Base-by-base conservation (phyloP, 2,113 vertebrate species). In the Mustela lutreola region DNA sequence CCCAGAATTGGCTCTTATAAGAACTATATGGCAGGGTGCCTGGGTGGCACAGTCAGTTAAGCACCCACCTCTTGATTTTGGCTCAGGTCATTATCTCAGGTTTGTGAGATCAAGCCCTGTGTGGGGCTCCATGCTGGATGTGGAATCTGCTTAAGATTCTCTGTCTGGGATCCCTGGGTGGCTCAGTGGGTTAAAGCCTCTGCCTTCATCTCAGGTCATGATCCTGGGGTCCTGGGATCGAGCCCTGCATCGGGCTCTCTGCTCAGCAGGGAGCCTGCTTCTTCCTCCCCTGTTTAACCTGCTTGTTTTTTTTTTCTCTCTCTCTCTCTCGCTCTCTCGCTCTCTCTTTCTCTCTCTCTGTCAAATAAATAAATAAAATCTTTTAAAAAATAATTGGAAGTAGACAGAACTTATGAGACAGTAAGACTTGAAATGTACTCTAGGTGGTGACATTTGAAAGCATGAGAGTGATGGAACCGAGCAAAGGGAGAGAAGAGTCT, bases 181-280 rank as follows among this genome's bases (percentile, higher is more conserved):
- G 58, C 8, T 60, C 58, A 3, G 21, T 60, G 7, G 4, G 56
- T 58, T 58, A 58, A 58, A 24, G 22, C 22, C 21, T 62, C 60
- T 62, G 22, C 22, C 60, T 62, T 62, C 9, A 4, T 22, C 22
- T 62, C 60, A 62, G 60, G 22, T 62, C 22, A 24, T 24, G 60
- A 62, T 26, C 16, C n/a, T 7, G 19, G 65, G 65, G 33, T n/a
- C 33, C 12, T n/a, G 65, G 33, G 33, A n/a, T n/a, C 0, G 16
- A 70, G 65, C 7, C 65, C 65, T 1, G 0, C 4, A 3, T 70
- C 7, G 4, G 7, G 65, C 7, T 70, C 15, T 7, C 8, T n/a
- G 65, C 33, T 70, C 15, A 9, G 7, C n/a, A 8, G 7, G 65
- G 65, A 19, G 16, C 16, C 65, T 70, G 65, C 65, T n/a, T 62